phyloP scores from a whole-genome alignment of 1,140 invertebrate genomes.

The Meloidogyne floridensis region DNA sequence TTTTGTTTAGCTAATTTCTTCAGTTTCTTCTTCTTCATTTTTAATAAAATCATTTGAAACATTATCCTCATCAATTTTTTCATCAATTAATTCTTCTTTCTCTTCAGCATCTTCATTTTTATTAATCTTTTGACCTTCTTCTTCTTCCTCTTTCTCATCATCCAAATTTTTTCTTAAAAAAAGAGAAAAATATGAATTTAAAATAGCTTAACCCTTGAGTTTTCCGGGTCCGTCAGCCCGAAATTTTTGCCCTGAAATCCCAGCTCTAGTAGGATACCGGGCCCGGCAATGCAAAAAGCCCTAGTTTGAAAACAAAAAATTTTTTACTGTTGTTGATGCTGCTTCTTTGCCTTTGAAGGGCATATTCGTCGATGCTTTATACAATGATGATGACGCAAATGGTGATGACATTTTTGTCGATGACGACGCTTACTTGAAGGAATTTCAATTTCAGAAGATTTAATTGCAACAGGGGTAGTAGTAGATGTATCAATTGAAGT shows the following conservation, averaged over 20 bases:
- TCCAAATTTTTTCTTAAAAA: no score
- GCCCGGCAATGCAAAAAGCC: no score
- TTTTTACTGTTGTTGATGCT: neutral
- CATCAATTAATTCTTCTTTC: no score
- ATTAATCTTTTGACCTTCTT: no score
- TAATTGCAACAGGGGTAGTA: neutral
- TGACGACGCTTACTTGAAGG: slow-evolving; percentile 20
- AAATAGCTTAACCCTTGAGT: neutral
- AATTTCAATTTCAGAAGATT: slow-evolving; percentile 11
- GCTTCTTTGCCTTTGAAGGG: slow-evolving; percentile 58
- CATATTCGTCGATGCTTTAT: slow-evolving; percentile 57
- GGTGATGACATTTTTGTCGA: slow-evolving; percentile 53
- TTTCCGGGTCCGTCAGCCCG: no score
- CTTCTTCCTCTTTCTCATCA: neutral
- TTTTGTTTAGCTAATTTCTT: neutral
- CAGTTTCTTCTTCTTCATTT: neutral
- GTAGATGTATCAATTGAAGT: neutral
- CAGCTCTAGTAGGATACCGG: no score
- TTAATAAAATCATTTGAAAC: neutral
- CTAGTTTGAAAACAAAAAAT: neutral
- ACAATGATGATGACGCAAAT: slow-evolving; percentile 64
- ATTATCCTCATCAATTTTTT: neutral
- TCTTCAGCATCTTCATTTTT: no score
- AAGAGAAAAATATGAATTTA: neutral
- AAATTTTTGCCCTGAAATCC: no score